Evolutionary conservation across 2,113 vertebrate genomes (phyloP), one percentile per base, ranked within the genome.

Genomic region (Elachura formosa): DNA sequence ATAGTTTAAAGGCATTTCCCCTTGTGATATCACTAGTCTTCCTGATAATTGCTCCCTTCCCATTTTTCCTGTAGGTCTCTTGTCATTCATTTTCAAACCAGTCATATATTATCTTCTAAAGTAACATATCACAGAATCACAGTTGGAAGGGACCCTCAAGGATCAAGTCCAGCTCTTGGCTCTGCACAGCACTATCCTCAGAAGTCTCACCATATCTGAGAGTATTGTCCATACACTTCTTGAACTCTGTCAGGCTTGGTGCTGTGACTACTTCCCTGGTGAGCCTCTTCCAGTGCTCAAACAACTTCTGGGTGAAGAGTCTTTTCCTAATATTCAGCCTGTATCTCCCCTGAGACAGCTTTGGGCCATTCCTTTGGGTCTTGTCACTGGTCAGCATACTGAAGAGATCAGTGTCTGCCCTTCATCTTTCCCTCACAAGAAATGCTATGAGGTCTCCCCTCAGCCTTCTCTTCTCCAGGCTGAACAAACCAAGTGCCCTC

Each of bases 331-430:
- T 13, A 49, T 0, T 15, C 4, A 49, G 4, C 3, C 34, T 11
- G 31, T 34, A 20, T 41, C 20, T 31, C 2, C 10, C 10, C 3
- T 41, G 25, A 25, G 20, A 3, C 13, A 62, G 3, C 26, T 72
- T 41, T 3, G 2, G 19, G 10, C 10, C 24, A n/a, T 29, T 64
- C 3, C 6, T 20, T n/a, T 1, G 0, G 1, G 12, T 48, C 4
- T 28, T 56, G 49, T 40, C 59, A 12, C 10, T 55, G 66, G 16
- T 12, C 28, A 48, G 6, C 9, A 41, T 4, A 64, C 24, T n/a
- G 10, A 1, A 48, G 20, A 41, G 29, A 41, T 66, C 59, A 25
- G 24, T 84, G 24, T 1, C 69, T 66, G 41, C 1, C 16, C 6
- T 4, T 24, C 4, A 3, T 4, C 19, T 40, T 55, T 20, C 12